Evolutionary conservation across 2,797 vertebrate genomes (phyloP), one percentile per base, ranked within the genome.

Genomic region (Xiphorhynchus erythropygius): DNA sequence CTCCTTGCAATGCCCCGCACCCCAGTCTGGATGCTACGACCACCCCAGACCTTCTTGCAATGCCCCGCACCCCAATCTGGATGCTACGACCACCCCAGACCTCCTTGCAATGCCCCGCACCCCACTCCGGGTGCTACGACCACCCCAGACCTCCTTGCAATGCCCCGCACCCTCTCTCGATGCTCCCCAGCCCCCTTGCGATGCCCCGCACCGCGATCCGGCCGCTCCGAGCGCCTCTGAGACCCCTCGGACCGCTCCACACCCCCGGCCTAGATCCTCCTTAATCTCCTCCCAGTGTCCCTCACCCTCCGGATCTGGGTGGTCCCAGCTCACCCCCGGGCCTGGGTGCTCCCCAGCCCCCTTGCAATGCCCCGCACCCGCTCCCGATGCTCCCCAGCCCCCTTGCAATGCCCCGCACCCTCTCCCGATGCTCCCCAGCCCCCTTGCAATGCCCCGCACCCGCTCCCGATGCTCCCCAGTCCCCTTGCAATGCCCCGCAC

Each of bases 211-310:
- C 37, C 13, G 6, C 69, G 10, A 5, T 28, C n/a, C 12, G 18
- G 30, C 9, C 27, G 30, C 33, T 71, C n/a, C 7, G 30, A 33
- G 5, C 62, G 11, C 12, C 52, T n/a, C n/a, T 2, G 14, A 32
- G 10, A 7, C 28, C 50, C 28, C 18, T 33, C 5, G 46, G 50
- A 52, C 30, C 10, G 50, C 28, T 52, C 28, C 50, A 52, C 50
- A 30, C 50, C 17, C 28, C 50, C 28, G 28, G 28, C 50, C 50
- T 11, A 11, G 50, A 6, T 52, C 50, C 35, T 63, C 18, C 33
- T 7, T 18, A 3, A 5, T 13, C n/a, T 11, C 23, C 1, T 10
- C 8, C 35, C 39, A 0, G 4, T 50, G 42, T 21, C 30, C 33
- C 5, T 4, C 70, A 49, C 33, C 41, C 62, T 16, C 50, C 49